phyloP scores from a whole-genome alignment of 2,113 vertebrate species.

The Mobula hypostoma region DNA sequence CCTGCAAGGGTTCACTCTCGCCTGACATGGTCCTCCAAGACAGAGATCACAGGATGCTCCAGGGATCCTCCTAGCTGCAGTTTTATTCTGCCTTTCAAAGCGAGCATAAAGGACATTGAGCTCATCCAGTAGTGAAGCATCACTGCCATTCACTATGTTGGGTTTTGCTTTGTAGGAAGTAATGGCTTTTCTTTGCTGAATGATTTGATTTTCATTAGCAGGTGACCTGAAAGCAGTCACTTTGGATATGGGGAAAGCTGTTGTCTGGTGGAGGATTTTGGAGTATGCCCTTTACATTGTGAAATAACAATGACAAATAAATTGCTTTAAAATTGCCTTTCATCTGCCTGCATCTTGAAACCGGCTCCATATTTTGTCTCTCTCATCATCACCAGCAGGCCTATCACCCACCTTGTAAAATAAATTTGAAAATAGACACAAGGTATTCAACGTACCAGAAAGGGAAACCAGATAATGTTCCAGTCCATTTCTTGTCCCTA shows the following conservation, averaged over 20 bases:
- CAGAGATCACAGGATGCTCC: too few species aligned
- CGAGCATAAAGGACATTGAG: too few species aligned
- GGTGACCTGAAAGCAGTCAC: background rate
- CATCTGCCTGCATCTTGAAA: background rate
- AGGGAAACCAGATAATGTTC: background rate
- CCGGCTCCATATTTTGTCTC: background rate
- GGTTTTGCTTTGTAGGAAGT: too few species aligned
- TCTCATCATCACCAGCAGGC: background rate
- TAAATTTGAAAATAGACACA: background rate
- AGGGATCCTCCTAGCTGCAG: too few species aligned
- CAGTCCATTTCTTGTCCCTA: background rate
- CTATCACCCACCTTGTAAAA: background rate
- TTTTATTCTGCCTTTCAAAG: too few species aligned
- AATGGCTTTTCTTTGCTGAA: background rate
- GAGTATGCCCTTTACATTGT: background rate
- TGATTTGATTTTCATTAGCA: background rate
- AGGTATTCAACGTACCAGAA: background rate
- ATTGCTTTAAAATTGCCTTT: background rate
- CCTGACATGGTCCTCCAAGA: too few species aligned
- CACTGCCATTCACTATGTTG: too few species aligned
- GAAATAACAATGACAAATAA: background rate
- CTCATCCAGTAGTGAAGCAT: too few species aligned
- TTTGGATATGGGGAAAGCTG: background rate
- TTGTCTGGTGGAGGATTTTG: background rate
- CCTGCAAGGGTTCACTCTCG: too few species aligned